Percentiles rank a stretch among this genome's conserved stretches.
Evolutionary conservation across 2,113 vertebrate species (phyloP).

Genomic region (Maccullochella peelii): DNA sequence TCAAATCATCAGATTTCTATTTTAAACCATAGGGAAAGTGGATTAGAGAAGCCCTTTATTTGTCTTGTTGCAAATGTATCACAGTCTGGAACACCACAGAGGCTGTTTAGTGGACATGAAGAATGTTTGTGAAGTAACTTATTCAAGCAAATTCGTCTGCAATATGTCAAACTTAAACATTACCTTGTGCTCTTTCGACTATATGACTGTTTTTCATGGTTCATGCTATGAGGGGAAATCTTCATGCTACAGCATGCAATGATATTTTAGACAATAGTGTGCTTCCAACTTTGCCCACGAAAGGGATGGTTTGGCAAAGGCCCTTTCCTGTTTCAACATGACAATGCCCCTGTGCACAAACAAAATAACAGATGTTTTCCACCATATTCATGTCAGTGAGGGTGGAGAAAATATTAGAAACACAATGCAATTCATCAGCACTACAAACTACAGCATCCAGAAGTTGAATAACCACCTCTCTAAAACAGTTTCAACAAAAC

Average conservation of each 20-base stretch:
- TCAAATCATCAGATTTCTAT: constrained; percentile 7
- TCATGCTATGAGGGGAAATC: neutral
- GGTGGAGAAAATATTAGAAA: neutral
- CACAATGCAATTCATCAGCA: neutral
- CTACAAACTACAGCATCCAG: too few relatives aligned
- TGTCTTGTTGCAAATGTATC: neutral
- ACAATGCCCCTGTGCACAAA: neutral
- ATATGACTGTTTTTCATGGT: neutral
- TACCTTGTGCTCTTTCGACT: neutral
- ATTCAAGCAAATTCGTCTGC: constrained; percentile 6
- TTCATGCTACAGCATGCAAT: neutral
- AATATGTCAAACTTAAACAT: neutral
- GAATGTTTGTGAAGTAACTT: neutral
- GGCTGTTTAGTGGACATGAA: neutral
- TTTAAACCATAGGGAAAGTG: neutral
- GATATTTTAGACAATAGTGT: neutral
- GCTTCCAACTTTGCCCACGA: neutral
- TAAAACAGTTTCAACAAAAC: neutral
- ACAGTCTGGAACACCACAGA: neutral
- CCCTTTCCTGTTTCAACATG: neutral
- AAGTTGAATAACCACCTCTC: neutral
- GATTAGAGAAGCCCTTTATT: constrained; percentile 1
- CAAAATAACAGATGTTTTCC: neutral
- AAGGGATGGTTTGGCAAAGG: too few relatives aligned
- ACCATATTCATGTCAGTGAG: neutral